phyloP scores from a whole-genome alignment of 2,797 vertebrate species.

The Gallirallus australis region DNA sequence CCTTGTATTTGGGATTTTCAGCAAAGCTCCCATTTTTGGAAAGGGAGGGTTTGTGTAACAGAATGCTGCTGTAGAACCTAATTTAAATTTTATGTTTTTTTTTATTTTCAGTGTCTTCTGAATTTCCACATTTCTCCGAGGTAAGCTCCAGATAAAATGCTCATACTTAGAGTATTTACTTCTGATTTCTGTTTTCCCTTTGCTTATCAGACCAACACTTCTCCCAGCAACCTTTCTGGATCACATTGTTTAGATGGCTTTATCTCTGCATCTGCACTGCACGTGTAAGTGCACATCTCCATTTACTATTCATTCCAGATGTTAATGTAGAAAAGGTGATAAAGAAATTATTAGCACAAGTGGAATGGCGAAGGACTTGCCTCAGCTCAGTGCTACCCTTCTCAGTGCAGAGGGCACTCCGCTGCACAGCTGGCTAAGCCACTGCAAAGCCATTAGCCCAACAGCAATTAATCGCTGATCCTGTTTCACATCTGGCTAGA shows the following conservation, averaged over 20 bases:
- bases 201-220: not conserved
- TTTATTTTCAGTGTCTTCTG: not conserved
- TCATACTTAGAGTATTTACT: not conserved
- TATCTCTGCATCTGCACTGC: not conserved
- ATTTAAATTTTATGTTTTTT: not conserved
- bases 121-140: not conserved
- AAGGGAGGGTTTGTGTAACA: not conserved
- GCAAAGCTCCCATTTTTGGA: conserved; percentile 34
- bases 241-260: not conserved
- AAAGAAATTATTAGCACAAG: not conserved
- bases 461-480: conserved; percentile 22
- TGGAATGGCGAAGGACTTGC: not conserved
- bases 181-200: not conserved
- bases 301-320: not conserved
- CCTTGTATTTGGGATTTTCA: conserved; percentile 49
- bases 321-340: not conserved
- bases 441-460: conserved; percentile 29
- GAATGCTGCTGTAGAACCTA: not conserved
- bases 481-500: conserved; percentile 14
- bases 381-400: not conserved
- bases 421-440: conserved; percentile 36
- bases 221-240: not conserved
- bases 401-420: not conserved
- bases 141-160: not conserved
- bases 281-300: not conserved